Evolutionary conservation across 2,888 invertebrate species (phyloP).

Genomic region (Pyrrhia umbra): DNA sequence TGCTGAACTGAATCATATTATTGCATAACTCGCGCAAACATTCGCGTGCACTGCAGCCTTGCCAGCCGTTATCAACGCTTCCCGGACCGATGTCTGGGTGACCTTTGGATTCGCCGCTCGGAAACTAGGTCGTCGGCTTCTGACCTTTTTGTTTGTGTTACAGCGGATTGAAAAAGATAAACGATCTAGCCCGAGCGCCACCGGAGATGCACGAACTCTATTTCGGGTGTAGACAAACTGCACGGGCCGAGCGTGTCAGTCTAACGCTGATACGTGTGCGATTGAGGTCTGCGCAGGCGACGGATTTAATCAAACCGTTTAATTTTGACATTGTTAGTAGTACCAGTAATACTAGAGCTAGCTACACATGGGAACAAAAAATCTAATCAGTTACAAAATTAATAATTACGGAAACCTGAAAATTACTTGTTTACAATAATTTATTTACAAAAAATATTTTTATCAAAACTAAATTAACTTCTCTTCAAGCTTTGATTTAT

Average conservation of each 20-base stretch:
- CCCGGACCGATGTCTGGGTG: conserved; percentile 84
- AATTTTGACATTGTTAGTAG: background rate
- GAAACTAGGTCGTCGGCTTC: conserved; percentile 88
- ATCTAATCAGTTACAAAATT: too few species aligned
- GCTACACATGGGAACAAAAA: background rate
- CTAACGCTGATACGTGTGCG: conserved; percentile 63
- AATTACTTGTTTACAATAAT: too few species aligned
- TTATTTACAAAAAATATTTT: background rate
- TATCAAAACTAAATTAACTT: background rate
- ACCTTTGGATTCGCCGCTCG: conserved; percentile 83
- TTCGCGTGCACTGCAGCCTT: conserved; percentile 79
- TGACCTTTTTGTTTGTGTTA: conserved; percentile 88
- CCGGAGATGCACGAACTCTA: conserved; percentile 76
- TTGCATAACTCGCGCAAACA: conserved; percentile 73
- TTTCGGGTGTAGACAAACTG: conserved; percentile 75
- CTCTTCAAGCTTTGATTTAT: too few species aligned
- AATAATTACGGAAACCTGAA: too few species aligned
- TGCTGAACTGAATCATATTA: conserved; percentile 64
- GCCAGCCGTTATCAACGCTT: conserved; percentile 84
- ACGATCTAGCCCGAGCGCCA: conserved; percentile 75
- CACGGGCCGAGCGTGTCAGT: conserved; percentile 60
- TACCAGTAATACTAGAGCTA: background rate
- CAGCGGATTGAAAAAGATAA: conserved; percentile 79
- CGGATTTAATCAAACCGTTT: conserved; percentile 2
- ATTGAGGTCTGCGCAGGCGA: conserved; percentile 56